These are phyloP conservation scores for Arrhopalites spinosus DNA, from an alignment of 2,888 invertebrate genomes.

Conservation along the genomic window DNA sequence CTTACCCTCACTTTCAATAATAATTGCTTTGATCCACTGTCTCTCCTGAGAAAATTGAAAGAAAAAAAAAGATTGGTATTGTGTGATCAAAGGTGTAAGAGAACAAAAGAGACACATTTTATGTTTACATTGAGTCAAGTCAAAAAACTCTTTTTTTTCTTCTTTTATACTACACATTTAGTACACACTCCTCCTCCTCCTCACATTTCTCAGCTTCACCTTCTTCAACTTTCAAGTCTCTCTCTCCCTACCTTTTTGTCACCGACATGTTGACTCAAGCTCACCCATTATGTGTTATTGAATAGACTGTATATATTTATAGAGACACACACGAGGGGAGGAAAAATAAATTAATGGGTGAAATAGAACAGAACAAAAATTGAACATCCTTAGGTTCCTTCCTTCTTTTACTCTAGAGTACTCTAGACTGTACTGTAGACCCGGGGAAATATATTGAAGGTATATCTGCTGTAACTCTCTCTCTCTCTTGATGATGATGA, in stretches of 20 bases:
- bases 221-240: background rate
- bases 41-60: background rate
- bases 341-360: no score
- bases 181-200: background rate
- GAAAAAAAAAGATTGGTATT: background rate
- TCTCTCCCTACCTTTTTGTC: background rate
- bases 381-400: background rate
- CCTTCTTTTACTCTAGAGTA: background rate
- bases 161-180: background rate
- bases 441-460: no score
- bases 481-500: background rate
- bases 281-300: no score
- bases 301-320: no score
- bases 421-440: no score
- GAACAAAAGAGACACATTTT: background rate
- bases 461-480: background rate
- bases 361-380: background rate
- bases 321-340: background rate
- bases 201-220: background rate
- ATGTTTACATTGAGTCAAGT: background rate
- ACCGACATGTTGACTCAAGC: background rate
- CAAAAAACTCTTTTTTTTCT: background rate
- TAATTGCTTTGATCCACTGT: background rate
- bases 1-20: slow-evolving; percentile 4
- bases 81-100: background rate